Conservation (phyloP, 2,797 vertebrate species). For the Enteromius radiatus region DNA sequence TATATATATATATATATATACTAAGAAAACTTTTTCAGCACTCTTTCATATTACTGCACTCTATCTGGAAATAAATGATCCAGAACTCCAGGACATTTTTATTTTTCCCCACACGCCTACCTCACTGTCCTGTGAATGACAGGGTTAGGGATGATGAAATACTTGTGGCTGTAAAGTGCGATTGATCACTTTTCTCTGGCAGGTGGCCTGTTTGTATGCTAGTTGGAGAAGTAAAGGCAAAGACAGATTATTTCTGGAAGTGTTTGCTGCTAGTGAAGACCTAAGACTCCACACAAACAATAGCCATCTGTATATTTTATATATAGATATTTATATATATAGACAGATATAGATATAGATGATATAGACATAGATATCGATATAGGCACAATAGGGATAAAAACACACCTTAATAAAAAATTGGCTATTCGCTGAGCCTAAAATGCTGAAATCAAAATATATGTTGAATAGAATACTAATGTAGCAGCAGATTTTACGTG, state of each 20-base stretch:
- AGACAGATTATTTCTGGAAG: slow-evolving; percentile 53
- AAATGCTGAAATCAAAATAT: no score
- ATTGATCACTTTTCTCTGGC: slow-evolving; percentile 62
- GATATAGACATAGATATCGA: no score
- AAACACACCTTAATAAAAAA: no score
- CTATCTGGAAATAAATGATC: slow-evolving; percentile 52
- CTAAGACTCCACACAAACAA: slow-evolving; percentile 56
- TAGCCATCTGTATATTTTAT: background rate
- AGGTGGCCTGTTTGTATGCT: slow-evolving; percentile 57
- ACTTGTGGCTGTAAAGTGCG: slow-evolving; percentile 56
- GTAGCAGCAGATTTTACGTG: no score
- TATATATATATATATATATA: background rate
- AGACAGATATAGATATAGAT: no score
- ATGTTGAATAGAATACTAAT: no score
- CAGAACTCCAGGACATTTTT: slow-evolving; percentile 41
- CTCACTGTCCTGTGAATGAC: slow-evolving; percentile 53
- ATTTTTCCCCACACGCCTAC: slow-evolving; percentile 41
- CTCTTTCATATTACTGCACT: slow-evolving; percentile 19
- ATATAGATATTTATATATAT: no score
- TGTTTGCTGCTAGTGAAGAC: slow-evolving; percentile 54
- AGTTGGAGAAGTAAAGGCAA: slow-evolving; percentile 56
- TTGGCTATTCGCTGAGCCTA: no score
- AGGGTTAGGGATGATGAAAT: slow-evolving; percentile 61
- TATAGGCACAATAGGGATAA: no score
- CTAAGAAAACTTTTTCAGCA: background rate